phyloP scores from a whole-genome alignment of 2,888 invertebrate genomes.

The Xestobium rufovillosum region DNA sequence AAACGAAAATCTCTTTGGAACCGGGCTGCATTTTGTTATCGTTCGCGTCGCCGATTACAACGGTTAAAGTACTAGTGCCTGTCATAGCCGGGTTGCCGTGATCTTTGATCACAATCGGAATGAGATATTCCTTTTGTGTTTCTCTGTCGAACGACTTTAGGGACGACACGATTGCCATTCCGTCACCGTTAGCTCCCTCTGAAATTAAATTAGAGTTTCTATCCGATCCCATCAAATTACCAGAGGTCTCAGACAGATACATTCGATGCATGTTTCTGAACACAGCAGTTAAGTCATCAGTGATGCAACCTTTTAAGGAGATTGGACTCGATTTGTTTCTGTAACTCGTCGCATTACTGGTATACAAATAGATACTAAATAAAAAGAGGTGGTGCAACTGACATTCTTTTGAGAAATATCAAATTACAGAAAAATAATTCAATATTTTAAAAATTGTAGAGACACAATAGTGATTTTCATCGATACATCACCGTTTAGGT shows the following conservation, averaged over 20 bases:
- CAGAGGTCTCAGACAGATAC: neutral
- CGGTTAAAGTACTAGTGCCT: constrained; percentile 90
- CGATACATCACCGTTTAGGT: too few species aligned
- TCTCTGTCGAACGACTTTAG: constrained; percentile 90
- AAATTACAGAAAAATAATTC: too few species aligned
- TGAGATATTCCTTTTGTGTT: constrained; percentile 90
- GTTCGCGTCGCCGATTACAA: constrained; percentile 96
- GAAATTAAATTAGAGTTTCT: constrained; percentile 29
- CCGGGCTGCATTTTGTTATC: constrained; percentile 99
- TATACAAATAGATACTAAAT: too few species aligned
- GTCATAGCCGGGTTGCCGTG: constrained; percentile 95
- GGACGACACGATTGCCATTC: constrained; percentile 95
- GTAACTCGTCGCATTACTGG: too few species aligned
- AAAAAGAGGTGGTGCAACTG: too few species aligned
- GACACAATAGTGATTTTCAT: too few species aligned
- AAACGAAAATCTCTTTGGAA: constrained; percentile 92
- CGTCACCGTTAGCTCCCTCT: constrained; percentile 95
- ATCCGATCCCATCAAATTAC: neutral
- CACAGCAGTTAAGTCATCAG: neutral
- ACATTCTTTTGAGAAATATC: too few species aligned
- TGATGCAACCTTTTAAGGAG: too few species aligned
- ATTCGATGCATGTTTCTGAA: neutral
- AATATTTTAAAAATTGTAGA: too few species aligned
- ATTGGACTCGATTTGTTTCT: too few species aligned
- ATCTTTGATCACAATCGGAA: constrained; percentile 96